Evolutionary conservation across 2,113 vertebrate genomes (phyloP).

Genomic region (Bos javanicus): DNA sequence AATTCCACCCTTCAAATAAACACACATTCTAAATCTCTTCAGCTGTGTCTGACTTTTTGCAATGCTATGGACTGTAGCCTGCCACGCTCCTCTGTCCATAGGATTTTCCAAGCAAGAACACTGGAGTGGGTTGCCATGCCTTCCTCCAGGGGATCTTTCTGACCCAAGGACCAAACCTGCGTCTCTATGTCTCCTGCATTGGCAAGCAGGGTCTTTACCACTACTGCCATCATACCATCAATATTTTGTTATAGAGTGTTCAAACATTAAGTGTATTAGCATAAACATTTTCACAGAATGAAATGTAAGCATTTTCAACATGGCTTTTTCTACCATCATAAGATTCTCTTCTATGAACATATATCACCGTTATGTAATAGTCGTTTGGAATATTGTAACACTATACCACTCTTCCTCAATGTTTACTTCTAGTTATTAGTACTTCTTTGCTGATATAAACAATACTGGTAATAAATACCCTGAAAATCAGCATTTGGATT

Average conservation of each 20-base stretch:
- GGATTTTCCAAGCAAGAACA: background rate
- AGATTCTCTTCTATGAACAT: background rate
- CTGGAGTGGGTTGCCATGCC: background rate
- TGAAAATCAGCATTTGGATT: background rate
- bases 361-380: background rate
- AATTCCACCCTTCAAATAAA: background rate
- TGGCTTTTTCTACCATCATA: background rate
- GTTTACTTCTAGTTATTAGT: background rate
- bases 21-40: background rate
- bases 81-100: background rate
- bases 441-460: background rate
- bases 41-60: background rate
- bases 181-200: background rate
- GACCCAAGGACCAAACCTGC: background rate
- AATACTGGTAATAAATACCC: background rate
- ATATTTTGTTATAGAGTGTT: background rate
- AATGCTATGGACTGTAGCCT: background rate
- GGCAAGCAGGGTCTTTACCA: background rate
- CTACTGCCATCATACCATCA: background rate
- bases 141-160: background rate
- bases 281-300: slow-evolving; percentile 13
- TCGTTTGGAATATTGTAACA: background rate
- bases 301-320: slow-evolving; percentile 15
- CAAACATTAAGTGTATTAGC: background rate
- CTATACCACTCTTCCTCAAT: background rate